phyloP scores from a whole-genome alignment of 2,888 invertebrate genomes.

The Thereva unica region DNA sequence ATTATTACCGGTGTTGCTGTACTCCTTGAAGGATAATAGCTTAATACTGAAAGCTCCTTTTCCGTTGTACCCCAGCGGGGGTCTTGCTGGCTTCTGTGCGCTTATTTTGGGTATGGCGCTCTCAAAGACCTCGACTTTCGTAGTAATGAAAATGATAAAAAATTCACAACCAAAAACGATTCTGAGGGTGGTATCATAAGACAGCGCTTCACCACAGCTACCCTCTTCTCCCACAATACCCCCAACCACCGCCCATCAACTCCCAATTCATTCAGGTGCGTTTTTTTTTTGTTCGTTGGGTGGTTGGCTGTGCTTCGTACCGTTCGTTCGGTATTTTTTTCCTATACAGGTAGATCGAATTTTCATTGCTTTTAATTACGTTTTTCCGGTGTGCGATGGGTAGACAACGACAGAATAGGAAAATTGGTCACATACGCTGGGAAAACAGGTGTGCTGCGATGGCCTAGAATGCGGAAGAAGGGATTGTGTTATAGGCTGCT shows the following conservation, averaged over 20 bases:
- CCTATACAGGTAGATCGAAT: no score
- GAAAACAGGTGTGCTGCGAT: constrained; percentile 1
- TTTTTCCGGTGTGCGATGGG: constrained; percentile 21
- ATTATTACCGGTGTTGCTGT: constrained; percentile 3
- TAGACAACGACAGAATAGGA: constrained; percentile 12
- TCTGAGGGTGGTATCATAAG: no score
- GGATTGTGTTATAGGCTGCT: not conserved
- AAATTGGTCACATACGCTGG: constrained; percentile 20
- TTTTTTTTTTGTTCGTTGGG: no score
- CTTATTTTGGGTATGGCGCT: constrained; percentile 3
- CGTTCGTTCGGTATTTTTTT: no score
- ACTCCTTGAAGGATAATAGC: constrained; percentile 4
- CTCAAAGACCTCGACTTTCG: constrained; percentile 24
- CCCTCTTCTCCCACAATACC: no score
- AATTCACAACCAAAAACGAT: constrained; percentile 16
- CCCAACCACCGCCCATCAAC: constrained; percentile 23
- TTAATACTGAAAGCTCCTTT: constrained; percentile 30
- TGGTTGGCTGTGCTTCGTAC: no score
- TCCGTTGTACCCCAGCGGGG: not conserved
- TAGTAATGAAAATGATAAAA: constrained; percentile 33
- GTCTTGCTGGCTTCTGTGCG: no score
- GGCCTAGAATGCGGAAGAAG: not conserved
- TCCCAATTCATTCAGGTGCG: constrained; percentile 7
- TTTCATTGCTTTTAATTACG: constrained; percentile 32
- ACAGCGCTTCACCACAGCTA: no score